Conservation (phyloP, 2,113 vertebrate genomes). For the Poeciliopsis retropinna region DNA sequence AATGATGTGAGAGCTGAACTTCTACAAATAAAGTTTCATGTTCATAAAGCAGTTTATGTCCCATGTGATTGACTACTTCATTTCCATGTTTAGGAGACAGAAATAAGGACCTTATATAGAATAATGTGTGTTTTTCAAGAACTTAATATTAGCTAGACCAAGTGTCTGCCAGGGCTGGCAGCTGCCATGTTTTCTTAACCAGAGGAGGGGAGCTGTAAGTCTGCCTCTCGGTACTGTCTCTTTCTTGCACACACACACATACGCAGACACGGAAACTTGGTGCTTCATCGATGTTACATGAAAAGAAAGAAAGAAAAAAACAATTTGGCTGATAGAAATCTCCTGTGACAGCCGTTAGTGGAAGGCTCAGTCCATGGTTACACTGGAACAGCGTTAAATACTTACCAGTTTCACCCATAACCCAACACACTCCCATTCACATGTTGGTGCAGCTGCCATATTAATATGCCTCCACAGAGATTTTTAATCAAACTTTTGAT, state of each 20-base stretch:
- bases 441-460: not conserved
- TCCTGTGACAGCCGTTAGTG: slow-evolving; percentile 30
- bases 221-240: slow-evolving; percentile 28
- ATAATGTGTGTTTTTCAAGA: slow-evolving; percentile 42
- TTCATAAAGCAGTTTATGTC: slow-evolving; percentile 46
- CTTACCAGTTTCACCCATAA: not conserved
- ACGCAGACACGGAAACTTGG: not conserved
- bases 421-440: too few relatives aligned
- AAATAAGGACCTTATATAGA: slow-evolving; percentile 26
- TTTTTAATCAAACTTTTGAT: too few relatives aligned
- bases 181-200: slow-evolving; percentile 59
- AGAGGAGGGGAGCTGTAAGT: slow-evolving; percentile 48
- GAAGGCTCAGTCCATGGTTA: slow-evolving; percentile 22
- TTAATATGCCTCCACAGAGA: too few relatives aligned
- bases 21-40: slow-evolving; percentile 35
- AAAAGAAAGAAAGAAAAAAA: slow-evolving; percentile 7
- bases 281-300: slow-evolving; percentile 11
- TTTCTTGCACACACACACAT: slow-evolving; percentile 4
- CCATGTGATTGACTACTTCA: slow-evolving; percentile 32
- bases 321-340: slow-evolving; percentile 21
- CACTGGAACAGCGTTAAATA: not conserved
- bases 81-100: slow-evolving; percentile 31
- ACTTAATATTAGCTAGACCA: slow-evolving; percentile 62
- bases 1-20: slow-evolving; percentile 31
- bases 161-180: slow-evolving; percentile 51